A percentile compares a stretch with the other conserved stretches of the same genome.
phyloP scores from a whole-genome alignment of 2,797 vertebrate genomes.

The Mycteria americana region DNA sequence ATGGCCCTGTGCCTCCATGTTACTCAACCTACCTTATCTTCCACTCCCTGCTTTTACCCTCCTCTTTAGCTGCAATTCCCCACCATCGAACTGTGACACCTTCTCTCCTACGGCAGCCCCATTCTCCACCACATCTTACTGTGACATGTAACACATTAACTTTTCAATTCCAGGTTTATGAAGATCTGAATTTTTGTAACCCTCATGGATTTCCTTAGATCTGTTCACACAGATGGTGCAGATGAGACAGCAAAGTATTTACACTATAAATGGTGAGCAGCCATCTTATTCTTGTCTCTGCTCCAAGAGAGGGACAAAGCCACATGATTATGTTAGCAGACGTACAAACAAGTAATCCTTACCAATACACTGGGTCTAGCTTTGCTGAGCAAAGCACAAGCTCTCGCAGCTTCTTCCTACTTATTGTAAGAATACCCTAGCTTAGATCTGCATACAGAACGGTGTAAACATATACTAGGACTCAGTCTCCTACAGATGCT shows the following conservation, averaged over 20 bases:
- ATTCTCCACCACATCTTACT: neutral
- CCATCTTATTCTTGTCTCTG: neutral
- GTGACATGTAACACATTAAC: neutral
- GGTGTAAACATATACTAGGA: neutral
- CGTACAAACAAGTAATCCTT: neutral
- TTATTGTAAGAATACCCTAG: neutral
- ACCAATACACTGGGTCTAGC: neutral
- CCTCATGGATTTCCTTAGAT: neutral
- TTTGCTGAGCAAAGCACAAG: neutral
- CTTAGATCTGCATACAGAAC: neutral
- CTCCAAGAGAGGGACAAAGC: neutral
- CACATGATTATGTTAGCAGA: neutral
- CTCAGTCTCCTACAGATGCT: neutral
- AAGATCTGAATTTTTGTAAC: neutral
- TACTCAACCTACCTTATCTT: neutral
- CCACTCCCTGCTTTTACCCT: neutral
- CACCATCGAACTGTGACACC: accelerated
- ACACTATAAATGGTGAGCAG: neutral
- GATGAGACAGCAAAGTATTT: neutral
- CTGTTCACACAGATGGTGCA: neutral
- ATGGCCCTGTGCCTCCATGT: neutral
- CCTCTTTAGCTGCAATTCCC: neutral
- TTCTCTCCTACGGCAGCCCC: neutral
- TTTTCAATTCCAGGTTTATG: neutral
- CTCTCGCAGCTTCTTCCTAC: neutral